These are phyloP conservation scores for Alectoris magna DNA, from an alignment of 2,797 vertebrate genomes.

Conservation along the genomic window DNA sequence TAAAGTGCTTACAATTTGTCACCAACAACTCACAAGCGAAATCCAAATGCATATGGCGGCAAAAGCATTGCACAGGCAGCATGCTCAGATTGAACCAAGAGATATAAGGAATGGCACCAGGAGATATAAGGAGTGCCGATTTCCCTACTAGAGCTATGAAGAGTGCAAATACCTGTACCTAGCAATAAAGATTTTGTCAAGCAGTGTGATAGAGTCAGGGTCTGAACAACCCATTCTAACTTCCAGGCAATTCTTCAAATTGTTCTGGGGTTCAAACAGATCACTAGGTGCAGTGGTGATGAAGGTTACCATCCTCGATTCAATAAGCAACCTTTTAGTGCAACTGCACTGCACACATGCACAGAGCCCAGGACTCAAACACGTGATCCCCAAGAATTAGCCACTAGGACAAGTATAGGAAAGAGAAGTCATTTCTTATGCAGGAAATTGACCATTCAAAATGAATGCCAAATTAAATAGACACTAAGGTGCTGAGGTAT, in stretches of 20 bases:
- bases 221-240: not conserved
- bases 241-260: not conserved
- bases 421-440: not conserved
- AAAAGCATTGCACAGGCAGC: not conserved
- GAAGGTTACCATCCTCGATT: not conserved
- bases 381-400: not conserved
- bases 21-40: not conserved
- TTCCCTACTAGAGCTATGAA: not conserved
- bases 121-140: not conserved
- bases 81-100: not conserved
- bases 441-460: not conserved
- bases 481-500: not conserved
- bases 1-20: not conserved
- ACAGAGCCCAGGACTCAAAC: not conserved
- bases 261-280: not conserved
- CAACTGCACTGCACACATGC: not conserved
- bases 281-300: not conserved
- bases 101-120: not conserved
- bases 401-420: not conserved
- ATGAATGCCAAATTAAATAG: not conserved
- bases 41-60: fast-evolving
- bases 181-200: not conserved
- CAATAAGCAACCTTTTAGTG: not conserved
- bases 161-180: not conserved
- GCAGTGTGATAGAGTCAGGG: not conserved